Evolutionary conservation across 1,140 invertebrate species (phyloP).

Genomic region (Fopius arisanus): DNA sequence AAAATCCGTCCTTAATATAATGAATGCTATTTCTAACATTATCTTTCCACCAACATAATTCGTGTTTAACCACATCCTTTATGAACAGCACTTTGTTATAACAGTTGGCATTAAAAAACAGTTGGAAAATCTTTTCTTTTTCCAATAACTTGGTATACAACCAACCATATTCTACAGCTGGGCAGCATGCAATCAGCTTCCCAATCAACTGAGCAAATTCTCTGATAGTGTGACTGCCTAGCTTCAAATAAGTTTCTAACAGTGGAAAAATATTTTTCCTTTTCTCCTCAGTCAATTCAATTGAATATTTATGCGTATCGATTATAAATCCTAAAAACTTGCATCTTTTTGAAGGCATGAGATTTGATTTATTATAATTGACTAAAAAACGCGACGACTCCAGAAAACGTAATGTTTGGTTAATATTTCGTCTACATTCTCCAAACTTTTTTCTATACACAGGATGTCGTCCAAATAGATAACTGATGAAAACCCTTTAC

Average conservation of each 20-base stretch:
- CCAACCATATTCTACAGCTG: conserved; percentile 23
- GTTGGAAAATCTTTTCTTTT: conserved; percentile 3
- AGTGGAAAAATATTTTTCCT: neutral
- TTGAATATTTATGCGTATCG: neutral
- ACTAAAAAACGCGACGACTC: conserved; percentile 22
- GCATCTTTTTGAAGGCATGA: conserved; percentile 16
- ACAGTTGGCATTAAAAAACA: neutral
- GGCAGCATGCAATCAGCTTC: conserved; percentile 24
- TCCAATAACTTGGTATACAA: conserved; percentile 20
- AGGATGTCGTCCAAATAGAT: conserved; percentile 29
- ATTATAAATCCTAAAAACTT: conserved; percentile 29
- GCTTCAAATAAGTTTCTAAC: conserved; percentile 10
- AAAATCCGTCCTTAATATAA: neutral
- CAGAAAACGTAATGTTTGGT: conserved; percentile 11
- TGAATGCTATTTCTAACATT: neutral
- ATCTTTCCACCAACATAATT: conserved; percentile 23
- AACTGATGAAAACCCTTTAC: neutral
- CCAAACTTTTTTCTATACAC: conserved; percentile 4
- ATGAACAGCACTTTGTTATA: conserved; percentile 7
- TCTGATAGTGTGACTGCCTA: conserved; percentile 11
- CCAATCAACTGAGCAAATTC: conserved; percentile 26
- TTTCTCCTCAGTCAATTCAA: conserved; percentile 27
- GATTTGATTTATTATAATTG: conserved; percentile 9
- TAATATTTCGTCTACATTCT: conserved; percentile 13
- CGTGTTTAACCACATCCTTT: neutral